Conservation (phyloP, 2,888 invertebrate genomes). For the Bursaphelenchus okinawaensis region DNA sequence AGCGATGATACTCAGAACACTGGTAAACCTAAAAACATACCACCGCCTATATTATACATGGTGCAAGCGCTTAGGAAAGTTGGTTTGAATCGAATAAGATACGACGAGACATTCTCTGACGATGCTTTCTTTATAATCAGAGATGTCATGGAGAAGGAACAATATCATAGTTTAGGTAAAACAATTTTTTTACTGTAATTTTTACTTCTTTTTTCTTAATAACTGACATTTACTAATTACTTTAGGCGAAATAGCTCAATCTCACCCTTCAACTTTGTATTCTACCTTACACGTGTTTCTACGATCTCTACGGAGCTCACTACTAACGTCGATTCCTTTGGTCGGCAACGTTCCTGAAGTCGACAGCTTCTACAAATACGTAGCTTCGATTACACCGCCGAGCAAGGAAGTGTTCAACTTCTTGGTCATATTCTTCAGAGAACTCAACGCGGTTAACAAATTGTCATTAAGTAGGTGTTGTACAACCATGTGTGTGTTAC, state of each 20-base stretch:
- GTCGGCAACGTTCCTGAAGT: neutral
- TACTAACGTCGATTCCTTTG: neutral
- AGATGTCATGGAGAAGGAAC: slow-evolving; percentile 16
- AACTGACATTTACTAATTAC: no score
- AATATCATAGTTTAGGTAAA: slow-evolving; percentile 10
- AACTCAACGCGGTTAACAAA: neutral
- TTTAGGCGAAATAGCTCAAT: neutral
- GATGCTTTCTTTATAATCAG: slow-evolving; percentile 10
- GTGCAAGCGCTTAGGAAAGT: slow-evolving; percentile 11
- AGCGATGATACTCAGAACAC: neutral
- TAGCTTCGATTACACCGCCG: neutral
- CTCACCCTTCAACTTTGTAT: neutral
- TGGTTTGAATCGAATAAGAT: slow-evolving; percentile 14
- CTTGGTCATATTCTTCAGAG: neutral
- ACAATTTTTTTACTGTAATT: neutral
- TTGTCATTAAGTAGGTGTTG: neutral
- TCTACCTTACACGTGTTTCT: neutral
- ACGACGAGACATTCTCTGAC: slow-evolving; percentile 19
- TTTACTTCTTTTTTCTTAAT: neutral
- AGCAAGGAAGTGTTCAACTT: neutral
- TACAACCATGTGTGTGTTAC: no score
- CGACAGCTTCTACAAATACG: neutral
- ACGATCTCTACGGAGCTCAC: neutral
- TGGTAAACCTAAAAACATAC: slow-evolving; percentile 8
- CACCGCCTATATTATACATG: slow-evolving; percentile 13